A percentile compares a stretch with the other conserved stretches of the same genome.
phyloP scores from a whole-genome alignment of 1,140 invertebrate genomes.

The Calephelis virginiensis region DNA sequence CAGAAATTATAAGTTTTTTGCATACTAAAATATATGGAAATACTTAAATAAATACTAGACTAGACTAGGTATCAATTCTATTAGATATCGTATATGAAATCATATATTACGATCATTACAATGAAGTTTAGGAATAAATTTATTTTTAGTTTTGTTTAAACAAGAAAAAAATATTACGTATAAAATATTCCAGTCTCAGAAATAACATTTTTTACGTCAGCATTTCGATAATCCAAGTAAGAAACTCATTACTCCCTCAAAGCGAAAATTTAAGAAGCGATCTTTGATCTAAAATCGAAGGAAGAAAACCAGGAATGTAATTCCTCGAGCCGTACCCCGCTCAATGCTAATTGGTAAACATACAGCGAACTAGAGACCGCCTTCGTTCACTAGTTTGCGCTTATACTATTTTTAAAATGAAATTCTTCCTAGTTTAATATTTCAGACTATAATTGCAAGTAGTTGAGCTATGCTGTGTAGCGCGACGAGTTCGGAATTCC shows the following conservation, averaged over 20 bases:
- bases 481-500: constrained; percentile 52
- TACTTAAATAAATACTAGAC: too few relatives aligned
- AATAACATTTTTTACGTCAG: too few relatives aligned
- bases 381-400: constrained; percentile 41
- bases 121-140: too few relatives aligned
- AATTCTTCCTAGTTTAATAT: constrained; percentile 70
- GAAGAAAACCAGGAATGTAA: constrained; percentile 45
- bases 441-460: constrained; percentile 58
- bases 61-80: too few relatives aligned
- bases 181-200: neutral
- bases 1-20: too few relatives aligned
- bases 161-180: neutral
- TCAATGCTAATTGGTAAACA: constrained; percentile 66
- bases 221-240: constrained; percentile 12
- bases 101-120: too few relatives aligned
- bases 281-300: constrained; percentile 52
- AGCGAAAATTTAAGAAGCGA: constrained; percentile 31
- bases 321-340: constrained; percentile 42
- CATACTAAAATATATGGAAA: too few relatives aligned
- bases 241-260: constrained; percentile 25
- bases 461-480: constrained; percentile 39
- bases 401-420: constrained; percentile 68
- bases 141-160: too few relatives aligned
- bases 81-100: too few relatives aligned
- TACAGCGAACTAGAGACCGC: constrained; percentile 44